Evolutionary conservation across 2,888 invertebrate genomes (phyloP).

Genomic region (Mesorhabditis sp.): DNA sequence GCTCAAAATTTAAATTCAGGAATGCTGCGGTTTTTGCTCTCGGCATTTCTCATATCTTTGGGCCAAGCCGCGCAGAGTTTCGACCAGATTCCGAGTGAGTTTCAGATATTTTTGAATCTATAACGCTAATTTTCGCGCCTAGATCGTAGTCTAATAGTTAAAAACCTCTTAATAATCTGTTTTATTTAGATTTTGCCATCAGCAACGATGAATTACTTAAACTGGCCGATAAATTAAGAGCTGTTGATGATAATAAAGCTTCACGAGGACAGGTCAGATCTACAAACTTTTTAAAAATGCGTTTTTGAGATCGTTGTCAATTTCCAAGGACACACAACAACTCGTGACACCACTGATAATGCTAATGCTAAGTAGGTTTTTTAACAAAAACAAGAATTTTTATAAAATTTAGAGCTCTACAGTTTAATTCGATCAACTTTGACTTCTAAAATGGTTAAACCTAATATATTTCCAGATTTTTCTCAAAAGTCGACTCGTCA

Average conservation of each 20-base stretch:
- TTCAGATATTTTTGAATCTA: no score
- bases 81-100: no score
- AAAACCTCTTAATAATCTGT: no score
- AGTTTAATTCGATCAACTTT: background rate
- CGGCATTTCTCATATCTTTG: no score
- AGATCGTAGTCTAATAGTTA: no score
- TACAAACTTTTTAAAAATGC: background rate
- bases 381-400: background rate
- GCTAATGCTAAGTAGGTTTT: conserved; percentile 31
- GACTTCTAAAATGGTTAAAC: background rate
- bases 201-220: conserved; percentile 23
- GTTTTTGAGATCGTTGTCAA: conserved; percentile 34
- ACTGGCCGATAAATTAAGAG: conserved; percentile 28
- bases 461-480: conserved; percentile 21
- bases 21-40: no score
- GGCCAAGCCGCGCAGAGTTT: no score
- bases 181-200: conserved; percentile 17
- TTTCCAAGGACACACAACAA: conserved; percentile 50
- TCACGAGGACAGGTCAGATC: conserved; percentile 12
- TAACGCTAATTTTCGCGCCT: no score
- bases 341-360: conserved; percentile 42
- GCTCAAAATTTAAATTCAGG: no score
- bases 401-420: background rate
- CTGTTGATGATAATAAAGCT: conserved; percentile 35
- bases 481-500: conserved; percentile 35